Evolutionary conservation across 2,797 vertebrate species (phyloP), one percentile per base, ranked within the genome.

Genomic region (Sebastes oblongus): DNA sequence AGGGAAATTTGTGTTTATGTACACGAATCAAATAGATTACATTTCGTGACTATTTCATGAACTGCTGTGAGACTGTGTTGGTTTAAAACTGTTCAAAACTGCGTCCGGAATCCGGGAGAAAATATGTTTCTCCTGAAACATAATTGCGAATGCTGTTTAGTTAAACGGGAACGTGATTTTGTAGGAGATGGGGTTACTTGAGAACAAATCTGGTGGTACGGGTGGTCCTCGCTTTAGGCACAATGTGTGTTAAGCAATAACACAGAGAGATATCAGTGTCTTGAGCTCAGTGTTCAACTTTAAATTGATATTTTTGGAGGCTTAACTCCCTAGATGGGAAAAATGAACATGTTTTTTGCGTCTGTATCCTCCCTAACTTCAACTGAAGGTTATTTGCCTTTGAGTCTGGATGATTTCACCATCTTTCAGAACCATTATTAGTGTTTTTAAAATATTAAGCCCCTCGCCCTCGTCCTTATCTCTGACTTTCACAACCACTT

Each of bases 401-500:
- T 8, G 3, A 59, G 67, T 46, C 29, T 10, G 52, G 10, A 36
- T 52, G 46, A 60, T 77, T 84, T 70, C 39, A 13, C 66, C 22
- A 13, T 77, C n/a, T 55, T 58, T 73, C 20, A 72, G 4, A 34
- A 4, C 56, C 27, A 42, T 34, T 75, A 72, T 75, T 71, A 30
- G 72, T 18, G 4, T 54, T 61, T 81, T 74, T 66, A 54, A 72
- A 66, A 70, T 11, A 50, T 68, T 70, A n/a, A 20, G 22, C 36
- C 42, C 5, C 2, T 46, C 39, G 39, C 39, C 39, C 39, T 13
- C 1, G 6, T 50, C 32, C 62, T 85, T 81, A 83, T 80, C 74
- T 78, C 78, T 39, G 22, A 65, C 62, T 69, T 68, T 72, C 80
- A 71, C 50, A 69, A 50, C 65, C 55, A 8, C 69, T 62, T 73